Evolutionary conservation across 2,797 vertebrate genomes (phyloP), one percentile per base, ranked within the genome.

Genomic region (Pangasius krempfi): DNA sequence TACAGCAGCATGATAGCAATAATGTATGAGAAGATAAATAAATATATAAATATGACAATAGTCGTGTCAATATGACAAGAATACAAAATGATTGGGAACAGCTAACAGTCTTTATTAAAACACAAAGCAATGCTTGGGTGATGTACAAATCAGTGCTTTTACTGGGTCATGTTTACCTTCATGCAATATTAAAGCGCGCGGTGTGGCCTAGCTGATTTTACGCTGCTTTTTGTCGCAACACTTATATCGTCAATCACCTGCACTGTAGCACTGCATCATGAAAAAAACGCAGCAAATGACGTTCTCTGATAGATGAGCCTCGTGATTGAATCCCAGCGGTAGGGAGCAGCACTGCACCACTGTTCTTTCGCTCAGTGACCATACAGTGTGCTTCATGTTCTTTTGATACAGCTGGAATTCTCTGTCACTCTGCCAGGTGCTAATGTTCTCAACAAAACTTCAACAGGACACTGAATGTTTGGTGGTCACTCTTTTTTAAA

Each of bases 401-500:
- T 33, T 64, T n/a, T 54, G 33, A 54, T 40, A 5, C 52, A 13
- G 14, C 33, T 89, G 52, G 27, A 30, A 18, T 58, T 76, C 13
- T 83, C 18, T 76, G 52, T 22, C n/a, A 52, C 50, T 81, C 14
- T 60, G 52, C 68, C 62, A 80, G 73, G 40, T 75, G n/a, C 56
- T 84, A 18, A 68, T 90, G 58, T 80, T 22, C 70, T 58, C 80
- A 80, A 56, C 30, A 50, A 78, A 81, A 86, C 79, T 60, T 25
- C 84, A n/a, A 30, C 76, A 89, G 89, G 82, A 88, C 73, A 87
- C 56, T 58, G 78, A 40, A 58, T 52, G n/a, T 88, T 90, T 40
- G 88, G 58, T 72, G 33, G 47, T 75, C 54, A 60, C 68, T 89
- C 4, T 47, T 64, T 64, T 87, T 86, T 81, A 56, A 85, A 86